These are phyloP conservation scores for Drosophila peninsularis DNA, from an alignment of 2,888 invertebrate genomes.

Conservation along the genomic window DNA sequence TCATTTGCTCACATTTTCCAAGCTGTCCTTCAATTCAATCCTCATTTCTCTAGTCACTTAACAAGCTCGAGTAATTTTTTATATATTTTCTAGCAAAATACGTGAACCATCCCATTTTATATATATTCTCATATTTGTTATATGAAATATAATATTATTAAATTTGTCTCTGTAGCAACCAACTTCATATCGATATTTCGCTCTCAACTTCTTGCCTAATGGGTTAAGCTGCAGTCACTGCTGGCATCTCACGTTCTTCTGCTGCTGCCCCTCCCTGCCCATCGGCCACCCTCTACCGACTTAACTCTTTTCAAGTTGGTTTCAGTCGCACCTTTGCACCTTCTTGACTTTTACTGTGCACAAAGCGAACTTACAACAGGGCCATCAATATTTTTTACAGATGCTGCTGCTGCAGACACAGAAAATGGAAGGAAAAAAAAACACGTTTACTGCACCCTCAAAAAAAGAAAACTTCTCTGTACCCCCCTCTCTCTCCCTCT, in stretches of 20 bases:
- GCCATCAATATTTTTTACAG: conserved; percentile 69
- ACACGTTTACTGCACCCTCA: conserved; percentile 69
- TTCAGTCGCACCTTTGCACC: conserved; percentile 49
- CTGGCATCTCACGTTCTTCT: background rate
- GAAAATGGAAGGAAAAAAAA: conserved; percentile 14
- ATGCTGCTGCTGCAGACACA: conserved; percentile 31
- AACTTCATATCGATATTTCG: too few species aligned
- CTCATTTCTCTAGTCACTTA: background rate
- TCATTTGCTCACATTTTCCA: background rate
- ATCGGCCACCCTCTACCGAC: background rate
- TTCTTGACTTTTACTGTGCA: conserved; percentile 54
- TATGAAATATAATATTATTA: background rate
- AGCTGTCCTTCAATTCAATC: too few species aligned
- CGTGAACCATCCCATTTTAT: background rate
- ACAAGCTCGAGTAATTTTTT: background rate
- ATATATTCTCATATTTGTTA: background rate
- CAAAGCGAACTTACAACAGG: conserved; percentile 57
- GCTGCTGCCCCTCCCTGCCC: too few species aligned
- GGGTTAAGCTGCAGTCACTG: conserved; percentile 45
- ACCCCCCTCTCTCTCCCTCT: background rate
- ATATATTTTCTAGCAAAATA: background rate
- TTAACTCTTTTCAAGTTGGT: conserved; percentile 34
- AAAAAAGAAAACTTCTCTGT: background rate
- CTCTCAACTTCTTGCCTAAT: conserved; percentile 16
- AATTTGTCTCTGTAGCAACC: background rate